Evolutionary conservation across 2,888 invertebrate species (phyloP).

Genomic region (Melipona bicolor): DNA sequence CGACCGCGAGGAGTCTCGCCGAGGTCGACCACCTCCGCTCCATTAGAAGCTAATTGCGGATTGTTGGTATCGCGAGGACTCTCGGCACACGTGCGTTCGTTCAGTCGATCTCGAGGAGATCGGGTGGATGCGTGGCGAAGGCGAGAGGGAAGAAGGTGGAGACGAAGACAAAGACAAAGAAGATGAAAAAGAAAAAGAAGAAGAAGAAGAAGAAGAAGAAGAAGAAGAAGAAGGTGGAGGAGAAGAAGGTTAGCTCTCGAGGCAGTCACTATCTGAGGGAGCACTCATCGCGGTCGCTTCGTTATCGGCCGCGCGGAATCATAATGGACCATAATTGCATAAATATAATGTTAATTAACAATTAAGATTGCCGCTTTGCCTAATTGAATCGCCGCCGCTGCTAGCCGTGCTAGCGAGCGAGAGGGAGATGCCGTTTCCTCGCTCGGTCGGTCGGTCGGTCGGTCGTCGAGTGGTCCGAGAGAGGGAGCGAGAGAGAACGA

Average conservation of each 20-base stretch:
- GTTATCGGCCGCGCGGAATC: constrained; percentile 77
- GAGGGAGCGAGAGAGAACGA: not conserved
- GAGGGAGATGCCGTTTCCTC: constrained; percentile 18
- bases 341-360: constrained; percentile 83
- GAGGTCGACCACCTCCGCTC: constrained; percentile 6
- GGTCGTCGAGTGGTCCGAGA: not conserved
- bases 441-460: constrained; percentile 14
- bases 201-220: no score
- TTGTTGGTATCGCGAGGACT: constrained; percentile 40
- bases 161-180: not conserved
- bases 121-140: not conserved
- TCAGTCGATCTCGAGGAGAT: not conserved
- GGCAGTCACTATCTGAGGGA: constrained; percentile 65
- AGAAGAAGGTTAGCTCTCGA: constrained; percentile 22
- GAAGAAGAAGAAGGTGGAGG: not conserved
- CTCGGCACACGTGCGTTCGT: constrained; percentile 19
- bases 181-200: no score
- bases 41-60: constrained; percentile 51
- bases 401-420: constrained; percentile 22
- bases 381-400: constrained; percentile 81
- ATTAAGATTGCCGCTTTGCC: constrained; percentile 80
- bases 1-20: not conserved
- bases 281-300: constrained; percentile 70
- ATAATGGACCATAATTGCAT: constrained; percentile 81
- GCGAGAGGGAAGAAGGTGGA: not conserved